Percentiles rank a stretch among this genome's conserved stretches.
Conservation (phyloP, 2,888 invertebrate species). For the Drosophila infuscata region DNA sequence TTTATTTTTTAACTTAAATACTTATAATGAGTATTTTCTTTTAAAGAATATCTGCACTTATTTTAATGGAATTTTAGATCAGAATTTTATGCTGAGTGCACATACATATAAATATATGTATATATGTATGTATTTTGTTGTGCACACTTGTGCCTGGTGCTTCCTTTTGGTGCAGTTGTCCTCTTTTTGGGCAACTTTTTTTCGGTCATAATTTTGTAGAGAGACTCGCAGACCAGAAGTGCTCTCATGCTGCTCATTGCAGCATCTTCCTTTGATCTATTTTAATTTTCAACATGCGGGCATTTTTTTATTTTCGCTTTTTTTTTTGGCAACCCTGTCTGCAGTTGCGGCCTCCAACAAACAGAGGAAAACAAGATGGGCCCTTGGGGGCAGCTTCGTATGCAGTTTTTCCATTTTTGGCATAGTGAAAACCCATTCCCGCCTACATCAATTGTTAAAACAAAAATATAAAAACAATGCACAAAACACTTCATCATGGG, state of each 20-base stretch:
- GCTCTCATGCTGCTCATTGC: slow-evolving; percentile 66
- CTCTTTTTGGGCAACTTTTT: slow-evolving; percentile 50
- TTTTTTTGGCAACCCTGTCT: slow-evolving; percentile 34
- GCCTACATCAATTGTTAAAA: slow-evolving; percentile 42
- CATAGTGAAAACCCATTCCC: slow-evolving; percentile 48
- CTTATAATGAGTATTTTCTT: background rate
- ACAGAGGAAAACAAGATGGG: background rate
- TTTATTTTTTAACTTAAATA: background rate
- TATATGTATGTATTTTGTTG: slow-evolving; percentile 9
- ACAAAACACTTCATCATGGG: slow-evolving; percentile 72
- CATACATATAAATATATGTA: slow-evolving; percentile 14
- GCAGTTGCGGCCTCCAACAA: slow-evolving; percentile 21
- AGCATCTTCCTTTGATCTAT: slow-evolving; percentile 76
- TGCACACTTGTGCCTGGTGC: slow-evolving; percentile 34
- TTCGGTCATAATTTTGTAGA: slow-evolving; percentile 68
- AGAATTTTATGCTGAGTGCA: background rate
- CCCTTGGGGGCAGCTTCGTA: slow-evolving; percentile 22
- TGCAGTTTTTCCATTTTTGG: slow-evolving; percentile 53
- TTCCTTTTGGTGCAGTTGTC: slow-evolving; percentile 64
- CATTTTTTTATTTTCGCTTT: slow-evolving; percentile 32
- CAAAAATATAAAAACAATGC: slow-evolving; percentile 59
- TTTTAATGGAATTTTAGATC: background rate
- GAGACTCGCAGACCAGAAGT: slow-evolving; percentile 62
- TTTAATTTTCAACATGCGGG: slow-evolving; percentile 72
- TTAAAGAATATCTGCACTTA: background rate